Evolutionary conservation across 2,888 invertebrate genomes (phyloP), one percentile per base, ranked within the genome.

Genomic region (Dinocampus coccinellae): DNA sequence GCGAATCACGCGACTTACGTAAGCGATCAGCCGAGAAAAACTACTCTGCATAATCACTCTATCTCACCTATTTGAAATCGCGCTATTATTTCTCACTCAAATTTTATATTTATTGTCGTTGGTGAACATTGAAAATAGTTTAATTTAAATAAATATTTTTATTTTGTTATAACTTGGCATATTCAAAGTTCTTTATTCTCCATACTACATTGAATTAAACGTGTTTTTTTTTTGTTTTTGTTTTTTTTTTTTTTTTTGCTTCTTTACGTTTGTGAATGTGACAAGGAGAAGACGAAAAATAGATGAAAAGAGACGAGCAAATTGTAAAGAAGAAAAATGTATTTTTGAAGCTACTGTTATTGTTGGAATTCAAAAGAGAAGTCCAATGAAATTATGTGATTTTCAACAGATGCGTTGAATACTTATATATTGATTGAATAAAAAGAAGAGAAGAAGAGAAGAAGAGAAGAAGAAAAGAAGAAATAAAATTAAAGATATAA

Each of bases 1-100:
- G 42, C 64, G 42, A 70, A 70, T 70, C 70, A 70, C 70, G 70
- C 70, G 70, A 70, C 70, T 70, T 70, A 70, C 70, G 70, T 70
- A 70, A 70, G 70, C 57, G 58, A 70, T 70, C 70, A 70, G 70
- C 29, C 63, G 58, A 70, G 70, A 70, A 24, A 33, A 58, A 33
- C 64, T 64, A 47, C 70, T 70, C 64, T 70, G 70, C 63, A 70
- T 70, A 70, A 64, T 70, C 57, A 57, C 39, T 62, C 39, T 36
- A 29, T 57, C 53, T 69, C 69, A 63, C 63, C 47, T 52, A 36
- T 68, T 53, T 22, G 24, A 29, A 29, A 47, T 3, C 16, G 1
- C 16, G 16, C 6, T 47, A 7, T 16, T 47, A 47, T 47, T 20
- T 26, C 69, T 63, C 39, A 52, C 52, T 68, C 42, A 57, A 10